Conservation (phyloP, 2,797 vertebrate species). For the Hemitrygon akajei region DNA sequence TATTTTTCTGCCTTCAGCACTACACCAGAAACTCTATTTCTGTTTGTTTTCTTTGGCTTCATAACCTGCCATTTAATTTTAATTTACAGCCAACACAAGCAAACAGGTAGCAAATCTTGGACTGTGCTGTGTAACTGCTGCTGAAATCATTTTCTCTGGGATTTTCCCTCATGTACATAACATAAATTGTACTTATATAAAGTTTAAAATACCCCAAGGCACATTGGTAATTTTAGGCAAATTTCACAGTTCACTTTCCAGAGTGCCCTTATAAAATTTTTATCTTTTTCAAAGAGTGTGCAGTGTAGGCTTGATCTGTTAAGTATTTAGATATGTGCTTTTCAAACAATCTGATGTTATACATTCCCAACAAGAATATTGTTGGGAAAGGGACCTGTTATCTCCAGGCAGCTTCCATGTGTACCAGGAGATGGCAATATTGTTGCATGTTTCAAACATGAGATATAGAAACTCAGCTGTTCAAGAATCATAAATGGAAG, state of each 20-base stretch:
- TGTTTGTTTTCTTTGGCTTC: slow-evolving; percentile 35
- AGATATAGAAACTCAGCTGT: neutral
- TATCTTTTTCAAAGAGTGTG: neutral
- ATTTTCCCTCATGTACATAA: slow-evolving; percentile 23
- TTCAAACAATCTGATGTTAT: neutral
- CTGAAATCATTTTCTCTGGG: slow-evolving; percentile 33
- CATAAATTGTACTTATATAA: neutral
- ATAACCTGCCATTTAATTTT: slow-evolving; percentile 19
- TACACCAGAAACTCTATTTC: slow-evolving; percentile 28
- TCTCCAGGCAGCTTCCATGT: neutral
- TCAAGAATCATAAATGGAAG: neutral
- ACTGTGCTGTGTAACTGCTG: neutral
- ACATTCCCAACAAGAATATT: neutral
- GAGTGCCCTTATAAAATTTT: neutral
- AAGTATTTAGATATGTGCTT: neutral
- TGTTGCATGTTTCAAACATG: neutral
- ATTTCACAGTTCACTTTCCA: neutral
- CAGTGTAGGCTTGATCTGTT: too few species aligned
- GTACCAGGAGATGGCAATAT: slow-evolving; percentile 27
- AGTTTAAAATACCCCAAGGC: neutral
- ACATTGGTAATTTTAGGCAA: neutral
- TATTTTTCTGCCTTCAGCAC: slow-evolving; percentile 22
- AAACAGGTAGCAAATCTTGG: slow-evolving; percentile 34
- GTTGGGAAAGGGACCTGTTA: neutral
- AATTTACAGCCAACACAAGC: slow-evolving; percentile 35